Percentiles rank a stretch among this genome's conserved stretches.
phyloP scores from a whole-genome alignment of 92 coral and sea anemone species.

The Zoanthus sansibaricus region DNA sequence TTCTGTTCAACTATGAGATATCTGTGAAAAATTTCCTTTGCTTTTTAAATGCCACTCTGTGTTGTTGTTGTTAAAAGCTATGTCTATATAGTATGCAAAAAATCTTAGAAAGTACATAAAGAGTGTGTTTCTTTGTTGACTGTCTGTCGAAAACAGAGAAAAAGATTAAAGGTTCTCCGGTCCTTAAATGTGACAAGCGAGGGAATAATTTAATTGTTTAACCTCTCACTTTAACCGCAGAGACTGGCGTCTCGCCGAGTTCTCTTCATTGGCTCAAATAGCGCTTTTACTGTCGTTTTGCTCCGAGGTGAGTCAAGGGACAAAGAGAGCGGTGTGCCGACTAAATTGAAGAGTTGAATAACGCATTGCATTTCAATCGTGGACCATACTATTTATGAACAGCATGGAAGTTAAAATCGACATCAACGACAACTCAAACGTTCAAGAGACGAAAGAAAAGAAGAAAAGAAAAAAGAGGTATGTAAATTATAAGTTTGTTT shows the following conservation, averaged over 20 bases:
- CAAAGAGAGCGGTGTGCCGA: not conserved
- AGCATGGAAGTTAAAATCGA: slow-evolving; percentile 20
- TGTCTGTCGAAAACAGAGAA: slow-evolving; percentile 45
- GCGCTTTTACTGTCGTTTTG: not conserved
- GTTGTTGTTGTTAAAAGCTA: not conserved
- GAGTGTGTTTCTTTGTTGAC: slow-evolving; percentile 15
- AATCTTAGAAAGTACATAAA: slow-evolving; percentile 20
- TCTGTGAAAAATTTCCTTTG: slow-evolving; percentile 18
- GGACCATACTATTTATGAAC: no score
- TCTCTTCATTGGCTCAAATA: not conserved
- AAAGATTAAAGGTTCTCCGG: not conserved
- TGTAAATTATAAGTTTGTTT: not conserved
- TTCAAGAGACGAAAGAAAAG: slow-evolving; percentile 20
- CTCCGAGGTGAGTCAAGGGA: not conserved
- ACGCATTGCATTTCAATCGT: no score
- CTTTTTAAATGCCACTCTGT: not conserved
- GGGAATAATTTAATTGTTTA: slow-evolving; percentile 8
- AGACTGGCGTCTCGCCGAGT: not conserved
- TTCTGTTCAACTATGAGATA: not conserved
- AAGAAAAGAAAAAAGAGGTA: slow-evolving; percentile 42
- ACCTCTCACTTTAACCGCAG: not conserved
- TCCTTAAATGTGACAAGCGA: slow-evolving; percentile 24
- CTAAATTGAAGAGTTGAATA: not conserved
- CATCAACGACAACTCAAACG: not conserved
- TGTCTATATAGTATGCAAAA: slow-evolving; percentile 3